Evolutionary conservation across 2,888 invertebrate species (phyloP).

Genomic region (Synergus japonicus): DNA sequence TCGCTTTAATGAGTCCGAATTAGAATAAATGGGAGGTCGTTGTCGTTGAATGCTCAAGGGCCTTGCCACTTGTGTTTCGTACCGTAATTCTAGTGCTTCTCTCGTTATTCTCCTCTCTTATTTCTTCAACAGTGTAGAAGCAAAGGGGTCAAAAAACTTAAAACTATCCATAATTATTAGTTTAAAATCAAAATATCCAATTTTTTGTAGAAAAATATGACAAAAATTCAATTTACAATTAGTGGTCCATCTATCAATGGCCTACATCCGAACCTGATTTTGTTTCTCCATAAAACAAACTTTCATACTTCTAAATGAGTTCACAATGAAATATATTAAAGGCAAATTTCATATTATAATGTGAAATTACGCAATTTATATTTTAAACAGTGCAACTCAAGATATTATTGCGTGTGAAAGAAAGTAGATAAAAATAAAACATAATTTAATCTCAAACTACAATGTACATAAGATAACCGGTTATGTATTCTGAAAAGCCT

Average conservation of each 20-base stretch:
- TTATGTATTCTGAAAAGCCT: background rate
- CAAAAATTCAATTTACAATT: no score
- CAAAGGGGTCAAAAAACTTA: background rate
- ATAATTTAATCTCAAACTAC: background rate
- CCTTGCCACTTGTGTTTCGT: conserved; percentile 14
- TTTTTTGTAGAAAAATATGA: no score
- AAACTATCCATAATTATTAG: background rate
- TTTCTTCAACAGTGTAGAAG: background rate
- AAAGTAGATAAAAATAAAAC: background rate
- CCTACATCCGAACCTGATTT: no score
- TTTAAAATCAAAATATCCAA: background rate
- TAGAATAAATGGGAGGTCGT: conserved; percentile 54
- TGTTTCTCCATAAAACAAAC: no score
- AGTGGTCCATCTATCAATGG: no score
- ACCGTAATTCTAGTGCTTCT: background rate
- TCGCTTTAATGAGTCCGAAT: conserved; percentile 52
- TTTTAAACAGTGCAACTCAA: background rate
- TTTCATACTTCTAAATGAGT: no score
- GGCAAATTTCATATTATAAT: background rate
- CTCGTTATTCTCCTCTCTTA: background rate
- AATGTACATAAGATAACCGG: background rate
- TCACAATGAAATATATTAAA: background rate
- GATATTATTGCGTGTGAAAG: background rate
- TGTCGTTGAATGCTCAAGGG: conserved; percentile 42
- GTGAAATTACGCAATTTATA: background rate